Percentiles rank a stretch among this genome's conserved stretches.
These are phyloP conservation scores for Platygyra sinensis DNA, from an alignment of 64 coral and sea anemone genomes.

Conservation along the genomic window DNA sequence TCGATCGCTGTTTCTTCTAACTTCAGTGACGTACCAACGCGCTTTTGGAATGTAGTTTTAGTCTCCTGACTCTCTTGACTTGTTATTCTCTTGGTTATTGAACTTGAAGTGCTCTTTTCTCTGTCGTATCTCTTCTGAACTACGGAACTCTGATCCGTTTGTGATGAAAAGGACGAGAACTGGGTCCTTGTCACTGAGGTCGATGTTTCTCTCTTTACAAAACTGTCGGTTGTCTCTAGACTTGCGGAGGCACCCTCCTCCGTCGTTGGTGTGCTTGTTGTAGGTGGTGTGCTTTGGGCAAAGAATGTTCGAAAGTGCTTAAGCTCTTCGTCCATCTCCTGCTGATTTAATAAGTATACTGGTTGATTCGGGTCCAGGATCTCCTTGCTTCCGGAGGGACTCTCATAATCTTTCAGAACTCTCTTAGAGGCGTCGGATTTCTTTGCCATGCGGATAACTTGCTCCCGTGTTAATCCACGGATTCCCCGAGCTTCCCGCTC, in stretches of 20 bases:
- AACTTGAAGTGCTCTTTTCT: background rate
- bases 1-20: conserved; percentile 11
- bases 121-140: background rate
- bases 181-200: background rate
- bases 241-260: background rate
- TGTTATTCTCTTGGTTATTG: background rate
- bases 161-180: background rate
- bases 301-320: conserved; percentile 80
- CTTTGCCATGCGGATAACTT: conserved; percentile 94
- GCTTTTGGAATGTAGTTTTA: background rate
- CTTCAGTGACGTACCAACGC: background rate
- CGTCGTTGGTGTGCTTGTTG: background rate
- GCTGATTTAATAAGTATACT: conserved; percentile 69
- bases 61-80: background rate
- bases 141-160: background rate
- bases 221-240: background rate
- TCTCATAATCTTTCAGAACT: conserved; percentile 68
- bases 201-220: background rate
- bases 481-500: conserved; percentile 25
- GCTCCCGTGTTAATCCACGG: conserved; percentile 75
- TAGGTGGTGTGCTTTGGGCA: conserved; percentile 40
- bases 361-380: conserved; percentile 41
- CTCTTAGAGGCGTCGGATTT: conserved; percentile 85
- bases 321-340: conserved; percentile 90
- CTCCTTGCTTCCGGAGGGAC: conserved; percentile 69